phyloP scores from a whole-genome alignment of 2,113 vertebrate species.

The Pogona vitticeps region DNA sequence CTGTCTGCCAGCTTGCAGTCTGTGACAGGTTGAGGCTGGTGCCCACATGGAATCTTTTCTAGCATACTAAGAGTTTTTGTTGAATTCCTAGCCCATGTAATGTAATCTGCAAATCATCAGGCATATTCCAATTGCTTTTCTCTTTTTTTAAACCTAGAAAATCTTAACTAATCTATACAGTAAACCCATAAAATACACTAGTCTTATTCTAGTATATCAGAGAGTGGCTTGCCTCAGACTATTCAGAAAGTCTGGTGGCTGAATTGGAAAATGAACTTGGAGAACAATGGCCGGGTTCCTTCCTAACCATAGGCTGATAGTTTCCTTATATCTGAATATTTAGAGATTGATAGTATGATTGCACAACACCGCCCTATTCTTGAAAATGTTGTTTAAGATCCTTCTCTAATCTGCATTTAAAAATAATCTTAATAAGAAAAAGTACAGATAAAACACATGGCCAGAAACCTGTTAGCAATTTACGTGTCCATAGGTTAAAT shows the following conservation, averaged over 20 bases:
- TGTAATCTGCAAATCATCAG: neutral
- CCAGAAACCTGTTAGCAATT: no score
- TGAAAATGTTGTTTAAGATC: neutral
- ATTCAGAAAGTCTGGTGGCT: neutral
- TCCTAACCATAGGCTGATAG: neutral
- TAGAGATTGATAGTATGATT: neutral
- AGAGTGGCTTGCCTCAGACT: neutral
- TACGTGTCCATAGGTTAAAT: no score
- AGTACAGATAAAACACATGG: no score
- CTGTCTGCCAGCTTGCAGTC: conserved; percentile 7
- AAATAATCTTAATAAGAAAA: no score
- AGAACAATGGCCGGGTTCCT: no score
- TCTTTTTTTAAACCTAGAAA: neutral
- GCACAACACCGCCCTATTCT: neutral
- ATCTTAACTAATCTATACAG: neutral
- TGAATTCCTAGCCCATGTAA: conserved; percentile 28
- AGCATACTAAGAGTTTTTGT: neutral
- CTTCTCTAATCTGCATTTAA: neutral
- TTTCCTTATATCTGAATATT: neutral
- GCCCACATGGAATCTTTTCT: neutral
- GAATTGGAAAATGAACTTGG: neutral
- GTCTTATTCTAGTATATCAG: neutral
- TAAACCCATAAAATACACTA: neutral
- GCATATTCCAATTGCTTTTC: neutral
- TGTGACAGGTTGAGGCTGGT: conserved; percentile 3